Evolutionary conservation across 1,140 invertebrate genomes (phyloP), one percentile per base, ranked within the genome.

Genomic region (Drosophila mauritiana): DNA sequence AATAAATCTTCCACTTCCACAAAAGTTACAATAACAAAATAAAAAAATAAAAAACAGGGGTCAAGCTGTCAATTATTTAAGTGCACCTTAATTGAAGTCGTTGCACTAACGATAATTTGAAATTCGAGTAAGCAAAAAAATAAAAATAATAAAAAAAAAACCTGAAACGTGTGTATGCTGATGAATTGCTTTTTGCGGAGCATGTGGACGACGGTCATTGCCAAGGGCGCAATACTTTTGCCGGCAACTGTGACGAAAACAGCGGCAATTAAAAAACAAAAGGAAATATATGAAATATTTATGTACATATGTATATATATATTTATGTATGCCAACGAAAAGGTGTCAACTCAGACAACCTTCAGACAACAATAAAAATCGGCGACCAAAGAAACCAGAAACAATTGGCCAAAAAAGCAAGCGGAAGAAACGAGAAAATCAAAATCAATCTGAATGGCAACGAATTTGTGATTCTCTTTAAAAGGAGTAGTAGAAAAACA

Each of bases 341-440:
- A 83, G 72, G 65, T 84, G 81, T 61, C 62, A 78, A 75, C 59
- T 46, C 31, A 62, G 13, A 40, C 53, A 80, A 53, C 81, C 80
- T 85, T 76, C 76, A 37, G 36, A 31, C n/a, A 51, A 63, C 25
- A 73, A 73, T 39, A 39, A 59, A 53, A 45, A 63, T 65, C 27
- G 20, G 7, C n/a, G 37, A 20, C 27, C 12, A 52, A 52, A 46
- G 22, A 25, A 22, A 43, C 7, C 8, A 13, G 20, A 46, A 40
- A 31, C 56, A 37, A 27, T 43, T 20, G 25, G 42, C 49, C 12
- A 22, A 22, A 20, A 20, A n/a, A 17, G 10, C 15, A 72, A 49
- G 62, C 77, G 78, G 73, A 77, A 81, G 76, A 58, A 75, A 34
- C 61, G 11, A n/a, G 25, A 49, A 51, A 64, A n/a, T 20, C 27